Percentiles rank a stretch among this genome's conserved stretches.
Evolutionary conservation across 2,113 vertebrate genomes (phyloP).

Genomic region (Lucifuga dentata): DNA sequence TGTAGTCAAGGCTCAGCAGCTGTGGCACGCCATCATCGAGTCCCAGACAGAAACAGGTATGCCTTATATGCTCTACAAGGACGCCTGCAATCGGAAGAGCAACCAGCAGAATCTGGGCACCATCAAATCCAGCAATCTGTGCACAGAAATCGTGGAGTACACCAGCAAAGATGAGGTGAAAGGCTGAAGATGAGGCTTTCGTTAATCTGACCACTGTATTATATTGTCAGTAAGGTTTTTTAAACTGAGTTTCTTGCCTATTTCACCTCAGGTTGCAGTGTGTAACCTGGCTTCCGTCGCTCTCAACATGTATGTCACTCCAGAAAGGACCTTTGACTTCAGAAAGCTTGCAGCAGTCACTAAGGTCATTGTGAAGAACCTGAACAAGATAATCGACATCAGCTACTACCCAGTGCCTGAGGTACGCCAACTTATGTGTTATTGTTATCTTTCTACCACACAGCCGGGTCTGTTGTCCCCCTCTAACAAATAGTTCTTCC

Average conservation of each 20-base stretch:
- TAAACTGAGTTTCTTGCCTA: neutral
- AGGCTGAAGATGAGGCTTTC: no score
- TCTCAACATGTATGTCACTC: conserved; percentile 96
- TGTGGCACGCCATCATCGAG: conserved; percentile 97
- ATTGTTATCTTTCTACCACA: neutral
- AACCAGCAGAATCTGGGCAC: conserved; percentile 98
- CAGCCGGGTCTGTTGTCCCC: neutral
- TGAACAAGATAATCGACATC: conserved; percentile 99
- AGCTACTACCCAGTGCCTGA: conserved; percentile 95
- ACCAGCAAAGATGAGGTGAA: conserved; percentile 94
- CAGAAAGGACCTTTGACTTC: conserved; percentile 91
- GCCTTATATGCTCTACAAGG: conserved; percentile 98
- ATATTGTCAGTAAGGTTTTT: neutral
- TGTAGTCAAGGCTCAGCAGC: conserved; percentile 94
- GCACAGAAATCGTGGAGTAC: conserved; percentile 95
- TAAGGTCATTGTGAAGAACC: conserved; percentile 92
- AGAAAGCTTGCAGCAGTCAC: conserved; percentile 91
- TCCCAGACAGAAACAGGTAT: conserved; percentile 98
- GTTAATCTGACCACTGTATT: neutral
- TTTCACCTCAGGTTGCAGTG: conserved; percentile 87
- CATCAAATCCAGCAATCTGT: conserved; percentile 97
- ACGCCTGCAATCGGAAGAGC: conserved; percentile 96
- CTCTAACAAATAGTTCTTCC: conserved; percentile 3
- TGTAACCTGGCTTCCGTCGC: conserved; percentile 96
- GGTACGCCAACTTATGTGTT: conserved; percentile 75